These are phyloP conservation scores for Physeter macrocephalus DNA, from an alignment of 2,113 vertebrate species.

Conservation along the genomic window DNA sequence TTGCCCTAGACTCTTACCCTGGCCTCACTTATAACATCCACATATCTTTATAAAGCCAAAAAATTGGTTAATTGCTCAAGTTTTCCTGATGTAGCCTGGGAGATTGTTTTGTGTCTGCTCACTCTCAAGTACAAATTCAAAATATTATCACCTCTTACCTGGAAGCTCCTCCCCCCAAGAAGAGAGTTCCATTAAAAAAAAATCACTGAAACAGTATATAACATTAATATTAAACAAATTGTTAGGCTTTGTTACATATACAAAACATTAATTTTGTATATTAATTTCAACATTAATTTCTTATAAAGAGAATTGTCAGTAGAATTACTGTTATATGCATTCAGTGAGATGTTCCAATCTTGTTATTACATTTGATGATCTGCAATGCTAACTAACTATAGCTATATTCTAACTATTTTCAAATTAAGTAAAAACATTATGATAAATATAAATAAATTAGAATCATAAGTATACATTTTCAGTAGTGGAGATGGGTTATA, in stretches of 20 bases:
- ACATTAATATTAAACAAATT: background rate
- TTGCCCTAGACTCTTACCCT: background rate
- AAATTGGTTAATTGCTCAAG: background rate
- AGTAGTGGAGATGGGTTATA: background rate
- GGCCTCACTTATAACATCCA: background rate
- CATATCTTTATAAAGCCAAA: background rate
- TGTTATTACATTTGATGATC: background rate
- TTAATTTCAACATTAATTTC: background rate
- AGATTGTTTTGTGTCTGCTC: background rate
- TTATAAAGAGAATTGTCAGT: background rate
- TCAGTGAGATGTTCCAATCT: background rate
- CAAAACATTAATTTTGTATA: background rate
- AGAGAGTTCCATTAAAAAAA: background rate
- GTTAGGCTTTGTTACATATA: background rate
- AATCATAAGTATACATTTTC: background rate
- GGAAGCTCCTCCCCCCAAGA: background rate
- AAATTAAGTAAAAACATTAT: background rate
- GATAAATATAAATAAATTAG: background rate
- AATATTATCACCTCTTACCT: background rate
- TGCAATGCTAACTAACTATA: background rate
- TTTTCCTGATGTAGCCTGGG: background rate
- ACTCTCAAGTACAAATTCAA: background rate
- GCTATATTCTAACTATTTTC: background rate
- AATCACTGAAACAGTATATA: background rate
- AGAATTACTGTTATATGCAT: background rate